Percentiles rank a stretch among this genome's conserved stretches.
These are phyloP conservation scores for Alces alces DNA, from an alignment of 2,113 vertebrate genomes.

Conservation along the genomic window DNA sequence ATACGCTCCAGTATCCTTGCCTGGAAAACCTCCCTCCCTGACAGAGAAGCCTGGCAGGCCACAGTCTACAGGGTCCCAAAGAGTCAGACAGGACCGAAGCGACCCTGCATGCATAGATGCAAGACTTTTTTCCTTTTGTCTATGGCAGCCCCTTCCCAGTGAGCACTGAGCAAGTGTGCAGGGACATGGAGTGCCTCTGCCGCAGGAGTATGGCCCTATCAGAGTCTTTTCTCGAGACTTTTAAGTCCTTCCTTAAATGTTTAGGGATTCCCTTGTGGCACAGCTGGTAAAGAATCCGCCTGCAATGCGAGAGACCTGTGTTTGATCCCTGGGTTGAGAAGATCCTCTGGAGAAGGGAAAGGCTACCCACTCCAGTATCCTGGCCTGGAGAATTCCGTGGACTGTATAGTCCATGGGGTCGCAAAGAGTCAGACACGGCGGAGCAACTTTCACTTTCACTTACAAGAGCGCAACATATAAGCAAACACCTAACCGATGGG, in stretches of 20 bases:
- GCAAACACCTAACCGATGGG: not conserved
- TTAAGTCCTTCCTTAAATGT: not conserved
- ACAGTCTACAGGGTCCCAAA: not conserved
- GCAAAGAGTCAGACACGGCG: fast-evolving
- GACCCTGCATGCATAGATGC: not conserved
- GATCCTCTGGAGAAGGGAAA: not conserved
- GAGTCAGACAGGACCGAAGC: not conserved
- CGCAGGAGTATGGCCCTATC: not conserved
- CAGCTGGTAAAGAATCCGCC: not conserved
- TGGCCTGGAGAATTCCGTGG: not conserved
- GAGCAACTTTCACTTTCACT: not conserved
- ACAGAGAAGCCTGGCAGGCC: not conserved
- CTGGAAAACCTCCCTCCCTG: not conserved
- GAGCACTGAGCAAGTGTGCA: not conserved
- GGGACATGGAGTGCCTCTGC: not conserved
- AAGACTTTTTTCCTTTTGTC: not conserved
- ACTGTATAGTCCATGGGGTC: not conserved
- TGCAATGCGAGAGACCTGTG: not conserved
- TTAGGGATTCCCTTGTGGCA: not conserved
- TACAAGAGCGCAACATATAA: not conserved
- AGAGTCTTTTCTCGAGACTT: not conserved
- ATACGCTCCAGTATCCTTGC: not conserved
- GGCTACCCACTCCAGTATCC: not conserved
- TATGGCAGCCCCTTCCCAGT: not conserved
- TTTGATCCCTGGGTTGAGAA: not conserved